Evolutionary conservation across 1,140 invertebrate species (phyloP), one percentile per base, ranked within the genome.

Genomic region (Hylyphantes graminicola): DNA sequence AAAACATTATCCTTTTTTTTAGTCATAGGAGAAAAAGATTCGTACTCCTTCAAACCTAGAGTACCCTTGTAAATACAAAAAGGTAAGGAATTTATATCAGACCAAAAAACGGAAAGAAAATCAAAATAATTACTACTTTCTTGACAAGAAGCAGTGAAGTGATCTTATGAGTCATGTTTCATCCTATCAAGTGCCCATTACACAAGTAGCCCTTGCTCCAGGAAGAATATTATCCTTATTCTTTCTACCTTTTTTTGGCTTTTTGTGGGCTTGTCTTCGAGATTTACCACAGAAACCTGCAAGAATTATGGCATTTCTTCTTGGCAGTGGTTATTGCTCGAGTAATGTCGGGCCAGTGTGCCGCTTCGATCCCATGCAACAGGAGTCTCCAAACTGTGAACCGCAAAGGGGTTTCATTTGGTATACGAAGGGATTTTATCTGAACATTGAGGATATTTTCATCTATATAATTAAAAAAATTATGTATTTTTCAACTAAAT

Each of bases 101-200:
- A 35, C 35, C 35, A 35, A 35, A 35, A 35, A 35, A 35, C 35
- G 35, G 35, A 67, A 78, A 35, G 51, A 15, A 67, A 76, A 13
- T 15, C 59, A 54, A 79, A 79, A 55, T 67, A 19, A 68, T 78
- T 54, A 19, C 63, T 19, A 19, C 51, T 51, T 67, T 54, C 11
- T 57, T 70, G 54, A 70, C 65, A 80, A 80, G 65, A 21, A 80
- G 77, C 53, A 68, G 65, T 65, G 61, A 76, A 78, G 75, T 65
- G 63, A 65, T 80, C 77, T 70, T 55, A n/a, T 80, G 77, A 80
- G 68, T 80, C 77, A 80, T 80, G 77, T 80, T 80, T 80, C 77
- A 80, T 70, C 53, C 17, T 55, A 80, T 80, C 65, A 70, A 80
- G 77, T 80, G 55, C 53, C 77, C 77, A 80, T 80, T 80, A 80